A percentile compares a stretch with the other conserved stretches of the same genome.
These are phyloP conservation scores for Metridium senile DNA, from an alignment of 92 coral and sea anemone genomes.

Conservation along the genomic window DNA sequence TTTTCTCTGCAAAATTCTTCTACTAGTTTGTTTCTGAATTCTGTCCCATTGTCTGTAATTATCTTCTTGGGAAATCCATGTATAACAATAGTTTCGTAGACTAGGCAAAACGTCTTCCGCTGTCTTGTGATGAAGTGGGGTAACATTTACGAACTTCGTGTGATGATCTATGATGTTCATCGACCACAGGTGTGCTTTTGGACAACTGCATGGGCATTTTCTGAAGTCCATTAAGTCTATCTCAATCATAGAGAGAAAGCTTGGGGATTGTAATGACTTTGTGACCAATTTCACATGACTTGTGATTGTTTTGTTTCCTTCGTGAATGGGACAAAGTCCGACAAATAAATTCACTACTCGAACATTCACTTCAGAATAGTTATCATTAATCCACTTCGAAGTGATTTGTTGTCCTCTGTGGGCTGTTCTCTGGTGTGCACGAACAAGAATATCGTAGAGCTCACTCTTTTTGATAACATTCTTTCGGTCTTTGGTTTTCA, in stretches of 20 bases:
- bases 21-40: constrained; percentile 41
- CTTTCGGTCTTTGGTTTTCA: constrained; percentile 27
- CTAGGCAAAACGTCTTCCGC: constrained; percentile 30
- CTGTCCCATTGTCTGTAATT: constrained; percentile 39
- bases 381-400: constrained; percentile 44
- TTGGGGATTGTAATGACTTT: constrained; percentile 35
- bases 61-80: constrained; percentile 57
- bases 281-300: constrained; percentile 39
- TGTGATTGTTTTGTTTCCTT: constrained; percentile 39
- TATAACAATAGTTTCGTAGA: too few relatives aligned
- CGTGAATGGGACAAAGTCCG: constrained; percentile 40
- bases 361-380: constrained; percentile 40
- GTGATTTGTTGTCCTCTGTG: constrained; percentile 49
- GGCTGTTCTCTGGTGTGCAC: constrained; percentile 43
- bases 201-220: constrained; percentile 43
- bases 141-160: constrained; percentile 16
- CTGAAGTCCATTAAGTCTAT: constrained; percentile 38
- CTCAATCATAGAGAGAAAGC: constrained; percentile 32
- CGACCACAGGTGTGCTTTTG: constrained; percentile 38
- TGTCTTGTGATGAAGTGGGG: constrained; percentile 30
- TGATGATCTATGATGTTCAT: constrained; percentile 41
- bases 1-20: constrained; percentile 45
- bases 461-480: constrained; percentile 36
- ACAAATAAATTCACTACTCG: constrained; percentile 34
- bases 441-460: constrained; percentile 38